Evolutionary conservation across 2,888 invertebrate genomes (phyloP).

Genomic region (Nemotelus nigrinus): DNA sequence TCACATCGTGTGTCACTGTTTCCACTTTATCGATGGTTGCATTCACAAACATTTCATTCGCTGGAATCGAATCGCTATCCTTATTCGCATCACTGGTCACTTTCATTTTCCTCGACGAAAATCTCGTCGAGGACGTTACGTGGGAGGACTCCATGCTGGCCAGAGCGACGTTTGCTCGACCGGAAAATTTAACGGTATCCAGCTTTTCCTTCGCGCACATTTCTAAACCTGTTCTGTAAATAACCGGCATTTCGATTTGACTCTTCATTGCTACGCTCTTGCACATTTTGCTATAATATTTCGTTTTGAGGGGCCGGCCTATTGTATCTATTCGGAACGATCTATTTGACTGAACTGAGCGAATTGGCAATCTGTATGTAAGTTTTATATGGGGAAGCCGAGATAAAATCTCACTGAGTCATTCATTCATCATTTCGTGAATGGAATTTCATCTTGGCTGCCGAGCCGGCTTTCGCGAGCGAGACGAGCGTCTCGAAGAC

Average conservation of each 20-base stretch:
- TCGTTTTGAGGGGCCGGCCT: neutral
- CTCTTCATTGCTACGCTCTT: neutral
- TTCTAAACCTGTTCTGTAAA: neutral
- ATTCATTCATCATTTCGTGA: conserved; percentile 20
- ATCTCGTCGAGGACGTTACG: conserved; percentile 8
- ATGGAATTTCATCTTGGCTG: conserved; percentile 12
- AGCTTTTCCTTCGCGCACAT: neutral
- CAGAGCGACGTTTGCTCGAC: neutral
- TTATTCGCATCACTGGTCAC: conserved; percentile 8
- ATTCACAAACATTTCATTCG: conserved; percentile 11
- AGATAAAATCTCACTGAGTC: conserved; percentile 31
- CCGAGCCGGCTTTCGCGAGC: neutral
- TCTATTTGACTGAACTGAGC: conserved; percentile 22
- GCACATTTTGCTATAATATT: conserved; percentile 12
- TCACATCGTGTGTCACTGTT: conserved; percentile 39
- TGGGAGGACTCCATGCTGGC: conserved; percentile 14
- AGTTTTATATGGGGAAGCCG: conserved; percentile 11
- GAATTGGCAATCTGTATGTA: neutral
- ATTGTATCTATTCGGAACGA: conserved; percentile 11
- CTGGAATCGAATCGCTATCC: neutral
- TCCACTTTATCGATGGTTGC: conserved; percentile 39
- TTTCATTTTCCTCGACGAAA: conserved; percentile 16
- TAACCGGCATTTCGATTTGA: neutral
- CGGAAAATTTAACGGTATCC: neutral
- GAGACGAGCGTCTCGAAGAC: neutral